Percentiles rank a stretch among this genome's conserved stretches.
Conservation (phyloP, 2,797 vertebrate genomes). For the Orestias chungarensis region DNA sequence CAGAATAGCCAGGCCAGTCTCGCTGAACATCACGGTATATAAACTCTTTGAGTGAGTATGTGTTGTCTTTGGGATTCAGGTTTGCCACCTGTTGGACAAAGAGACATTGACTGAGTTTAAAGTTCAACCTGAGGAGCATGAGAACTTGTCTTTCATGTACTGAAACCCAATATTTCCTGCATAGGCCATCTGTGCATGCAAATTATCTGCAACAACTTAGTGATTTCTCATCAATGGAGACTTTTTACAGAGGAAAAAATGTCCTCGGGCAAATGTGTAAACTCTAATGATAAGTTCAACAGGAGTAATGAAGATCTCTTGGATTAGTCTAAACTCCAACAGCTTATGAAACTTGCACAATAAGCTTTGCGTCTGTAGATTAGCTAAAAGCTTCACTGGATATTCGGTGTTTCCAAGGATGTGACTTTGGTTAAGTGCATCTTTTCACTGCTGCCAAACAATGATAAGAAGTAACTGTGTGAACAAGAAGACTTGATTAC, state of each 20-base stretch:
- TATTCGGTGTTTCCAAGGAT: neutral
- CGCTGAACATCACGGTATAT: slow-evolving; percentile 88
- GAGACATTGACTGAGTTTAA: slow-evolving; percentile 12
- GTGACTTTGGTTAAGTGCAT: neutral
- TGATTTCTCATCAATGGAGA: slow-evolving; percentile 37
- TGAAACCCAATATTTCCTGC: slow-evolving; percentile 58
- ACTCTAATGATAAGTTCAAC: slow-evolving; percentile 4
- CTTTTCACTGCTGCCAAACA: neutral
- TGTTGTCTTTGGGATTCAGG: slow-evolving; percentile 91
- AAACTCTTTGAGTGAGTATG: slow-evolving; percentile 89
- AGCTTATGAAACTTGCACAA: neutral
- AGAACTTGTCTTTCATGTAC: slow-evolving; percentile 6
- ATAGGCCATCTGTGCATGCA: slow-evolving; percentile 59
- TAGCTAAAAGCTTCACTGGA: neutral
- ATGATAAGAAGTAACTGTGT: neutral
- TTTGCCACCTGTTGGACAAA: slow-evolving; percentile 83
- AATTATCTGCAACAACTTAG: slow-evolving; percentile 33
- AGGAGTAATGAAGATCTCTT: neutral
- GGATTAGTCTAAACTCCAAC: neutral
- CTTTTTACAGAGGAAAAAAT: slow-evolving; percentile 21
- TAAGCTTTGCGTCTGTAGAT: neutral
- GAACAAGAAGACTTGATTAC: slow-evolving; percentile 59
- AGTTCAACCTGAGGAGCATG: slow-evolving; percentile 9
- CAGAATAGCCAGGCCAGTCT: slow-evolving; percentile 91
- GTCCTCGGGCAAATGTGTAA: slow-evolving; percentile 24